Base-by-base conservation (phyloP, 1,140 invertebrate genomes). In the Ganaspis sp. region DNA sequence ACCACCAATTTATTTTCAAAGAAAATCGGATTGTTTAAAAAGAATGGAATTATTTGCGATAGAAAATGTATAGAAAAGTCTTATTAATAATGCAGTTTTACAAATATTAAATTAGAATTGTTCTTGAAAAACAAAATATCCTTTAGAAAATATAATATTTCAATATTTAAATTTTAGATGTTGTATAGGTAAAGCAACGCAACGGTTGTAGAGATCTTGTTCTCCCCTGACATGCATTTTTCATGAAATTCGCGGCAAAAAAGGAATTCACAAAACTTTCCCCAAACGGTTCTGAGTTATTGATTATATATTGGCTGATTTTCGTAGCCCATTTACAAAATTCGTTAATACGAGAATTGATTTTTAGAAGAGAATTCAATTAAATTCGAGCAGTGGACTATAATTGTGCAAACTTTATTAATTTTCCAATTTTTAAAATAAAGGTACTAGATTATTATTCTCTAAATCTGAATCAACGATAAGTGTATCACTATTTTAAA, bases 291-390 rank as follows among this genome's bases (percentile, higher is more conserved):
- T 64, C 21, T 26, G 26, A 64, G 58, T 64, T 64, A 64, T 64
- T 64, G 58, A 64, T 29, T 64, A 64, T 64, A 64, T 64, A 64
- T 64, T 64, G 58, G 58, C 58, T 64, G 58, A 64, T 64, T 64
- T 64, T 29, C 23, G 26, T 26, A 29, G 11, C 23, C 58, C 26
- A 23, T 64, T 64, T 34, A 29, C 8, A 64, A 29, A 29, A 34
- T 12, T 64, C 58, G 58, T 64, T 29, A 64, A 64, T 64, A 64
- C 23, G 12, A 64, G 58, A 34, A 49, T 49, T 64, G 11, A 29
- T 64, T 64, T 64, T 29, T 29, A 15, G 23, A n/a, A 34, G 15
- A 26, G 12, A 64, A 64, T 26, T 64, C 58, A 64, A 64, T 64
- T 64, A 29, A 64, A 64, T 64, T 29, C 58, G n/a, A 9, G n/a